Evolutionary conservation across 1,140 invertebrate species (phyloP).

Genomic region (Zaprionus tsacasi): DNA sequence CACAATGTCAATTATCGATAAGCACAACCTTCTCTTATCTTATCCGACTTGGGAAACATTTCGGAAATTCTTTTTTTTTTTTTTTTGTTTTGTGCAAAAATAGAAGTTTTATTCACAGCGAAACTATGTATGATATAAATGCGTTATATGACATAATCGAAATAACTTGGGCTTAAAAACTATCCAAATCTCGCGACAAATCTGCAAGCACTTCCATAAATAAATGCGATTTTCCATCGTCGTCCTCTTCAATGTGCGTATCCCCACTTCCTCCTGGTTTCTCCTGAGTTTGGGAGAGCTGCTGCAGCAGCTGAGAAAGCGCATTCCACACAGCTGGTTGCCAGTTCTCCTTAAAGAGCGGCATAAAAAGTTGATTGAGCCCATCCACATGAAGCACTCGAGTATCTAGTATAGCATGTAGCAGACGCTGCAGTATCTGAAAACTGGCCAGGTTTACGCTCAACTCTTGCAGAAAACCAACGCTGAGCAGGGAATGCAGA

Average conservation of each 20-base stretch:
- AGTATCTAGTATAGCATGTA: constrained; percentile 51
- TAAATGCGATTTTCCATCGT: constrained; percentile 69
- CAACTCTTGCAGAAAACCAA: constrained; percentile 58
- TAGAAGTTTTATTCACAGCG: constrained; percentile 47
- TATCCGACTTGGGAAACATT: constrained; percentile 25
- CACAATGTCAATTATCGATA: constrained; percentile 31
- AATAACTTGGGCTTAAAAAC: constrained; percentile 52
- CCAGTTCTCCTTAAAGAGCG: constrained; percentile 73
- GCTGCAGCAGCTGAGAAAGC: constrained; percentile 63
- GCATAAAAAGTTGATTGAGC: constrained; percentile 66
- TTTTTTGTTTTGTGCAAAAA: constrained; percentile 33
- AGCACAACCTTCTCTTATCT: constrained; percentile 22
- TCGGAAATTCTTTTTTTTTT: neutral
- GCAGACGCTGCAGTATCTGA: constrained; percentile 49
- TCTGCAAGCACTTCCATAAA: constrained; percentile 83
- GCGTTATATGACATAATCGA: constrained; percentile 42
- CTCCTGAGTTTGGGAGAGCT: constrained; percentile 50
- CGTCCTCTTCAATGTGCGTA: constrained; percentile 28
- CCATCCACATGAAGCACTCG: constrained; percentile 52
- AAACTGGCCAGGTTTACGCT: constrained; percentile 24
- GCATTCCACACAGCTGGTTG: constrained; percentile 44
- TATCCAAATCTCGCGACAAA: constrained; percentile 79
- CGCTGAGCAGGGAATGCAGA: constrained; percentile 57
- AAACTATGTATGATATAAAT: constrained; percentile 23
- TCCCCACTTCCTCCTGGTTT: neutral